A percentile compares a stretch with the other conserved stretches of the same genome.
Conservation (phyloP, 2,797 vertebrate genomes). For the Sebastes oblongus region DNA sequence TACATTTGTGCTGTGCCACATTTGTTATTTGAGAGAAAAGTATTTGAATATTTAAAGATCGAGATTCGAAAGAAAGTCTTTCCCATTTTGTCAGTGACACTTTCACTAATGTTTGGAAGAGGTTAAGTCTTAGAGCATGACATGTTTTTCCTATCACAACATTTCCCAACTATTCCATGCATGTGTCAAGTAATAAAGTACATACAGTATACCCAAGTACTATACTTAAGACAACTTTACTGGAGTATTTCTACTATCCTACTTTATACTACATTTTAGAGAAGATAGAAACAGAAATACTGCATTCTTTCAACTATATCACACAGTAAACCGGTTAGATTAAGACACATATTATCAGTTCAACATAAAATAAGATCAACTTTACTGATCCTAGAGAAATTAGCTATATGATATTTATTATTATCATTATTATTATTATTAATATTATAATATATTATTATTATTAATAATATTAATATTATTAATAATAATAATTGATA, state of each 20-base stretch:
- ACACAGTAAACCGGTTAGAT: neutral
- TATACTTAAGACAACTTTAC: neutral
- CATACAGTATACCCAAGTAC: neutral
- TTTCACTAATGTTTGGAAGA: neutral
- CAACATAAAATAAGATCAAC: neutral
- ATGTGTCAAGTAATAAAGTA: neutral
- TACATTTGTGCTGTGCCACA: slow-evolving; percentile 10
- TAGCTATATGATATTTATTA: neutral
- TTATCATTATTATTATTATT: neutral
- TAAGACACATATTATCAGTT: neutral
- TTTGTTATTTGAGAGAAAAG: neutral
- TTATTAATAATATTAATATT: neutral
- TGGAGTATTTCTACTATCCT: neutral
- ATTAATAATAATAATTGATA: neutral
- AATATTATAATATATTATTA: too few species aligned
- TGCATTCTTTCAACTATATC: neutral
- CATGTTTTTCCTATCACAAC: neutral
- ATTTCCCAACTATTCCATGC: neutral
- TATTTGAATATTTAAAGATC: neutral
- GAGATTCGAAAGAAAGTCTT: neutral
- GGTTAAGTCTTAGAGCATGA: neutral
- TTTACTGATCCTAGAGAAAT: neutral
- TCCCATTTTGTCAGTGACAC: neutral
- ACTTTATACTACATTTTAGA: neutral
- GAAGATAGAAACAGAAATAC: neutral